Evolutionary conservation across 2,888 invertebrate genomes (phyloP), one percentile per base, ranked within the genome.

Genomic region (Tiliacea aurago): DNA sequence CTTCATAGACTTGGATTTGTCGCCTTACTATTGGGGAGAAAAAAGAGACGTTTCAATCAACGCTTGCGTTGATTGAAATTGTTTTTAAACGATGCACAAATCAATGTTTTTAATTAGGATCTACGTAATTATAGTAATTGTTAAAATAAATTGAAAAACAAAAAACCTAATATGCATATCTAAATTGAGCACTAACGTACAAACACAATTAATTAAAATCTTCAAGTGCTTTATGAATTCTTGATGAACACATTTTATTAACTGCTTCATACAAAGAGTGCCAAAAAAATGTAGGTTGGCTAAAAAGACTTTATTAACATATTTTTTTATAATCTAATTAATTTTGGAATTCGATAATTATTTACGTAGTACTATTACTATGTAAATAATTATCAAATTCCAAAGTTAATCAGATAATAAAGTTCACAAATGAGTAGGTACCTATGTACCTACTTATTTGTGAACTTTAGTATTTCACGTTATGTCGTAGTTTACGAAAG

Each of bases 221-320:
- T 55, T 59, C 43, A 23, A 23, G 63, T 70, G 33, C 20, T 45
- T 7, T 67, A 79, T 76, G 66, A 56, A 55, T 76, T 65, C 7
- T 55, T 51, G 10, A 74, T 69, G 28, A 62, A 61, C 11, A 61
- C 33, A 72, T 80, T n/a, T 55, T 47, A 47, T 62, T 49, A 45
- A 64, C 4, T 20, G 6, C 33, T 65, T 45, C 7, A 37, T 55
- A n/a, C 1, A 41, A 56, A 43, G 13, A n/a, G 41, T 51, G 1
- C 1, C 47, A 61, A 76, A 79, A 76, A 75, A 79, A 55, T 0
- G 0, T 67, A 81, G 63, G 63, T 58, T 58, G 5, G 4, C n/a
- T 13, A 28, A 43, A 51, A 62, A 56, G 18, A 47, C 23, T 66
- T 37, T 10, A 55, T 63, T 59, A 67, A 43, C 15, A n/a, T 15